A percentile compares a stretch with the other conserved stretches of the same genome.
These are phyloP conservation scores for Hydropotes inermis DNA, from an alignment of 2,113 vertebrate genomes.

Conservation along the genomic window DNA sequence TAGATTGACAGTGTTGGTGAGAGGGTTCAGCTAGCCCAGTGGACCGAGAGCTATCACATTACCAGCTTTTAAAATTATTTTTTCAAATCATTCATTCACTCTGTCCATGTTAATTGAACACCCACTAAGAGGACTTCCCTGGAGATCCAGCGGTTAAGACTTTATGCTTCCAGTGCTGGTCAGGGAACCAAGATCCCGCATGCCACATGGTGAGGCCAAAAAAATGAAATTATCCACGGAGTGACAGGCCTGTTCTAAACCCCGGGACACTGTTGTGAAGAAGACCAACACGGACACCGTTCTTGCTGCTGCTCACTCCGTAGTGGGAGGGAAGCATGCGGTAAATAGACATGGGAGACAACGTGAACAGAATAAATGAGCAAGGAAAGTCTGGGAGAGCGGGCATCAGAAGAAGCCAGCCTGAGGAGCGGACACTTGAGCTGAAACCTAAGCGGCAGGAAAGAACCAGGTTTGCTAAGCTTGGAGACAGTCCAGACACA, in stretches of 20 bases:
- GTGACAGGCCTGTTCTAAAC: neutral
- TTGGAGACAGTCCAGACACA: neutral
- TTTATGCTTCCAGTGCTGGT: neutral
- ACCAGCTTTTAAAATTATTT: neutral
- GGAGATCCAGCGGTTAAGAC: neutral
- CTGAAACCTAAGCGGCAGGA: neutral
- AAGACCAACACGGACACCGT: rapidly evolving
- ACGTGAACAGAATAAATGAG: neutral
- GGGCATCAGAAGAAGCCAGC: neutral
- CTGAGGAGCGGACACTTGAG: neutral
- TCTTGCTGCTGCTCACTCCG: rapidly evolving
- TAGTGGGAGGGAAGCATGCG: neutral
- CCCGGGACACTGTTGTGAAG: neutral
- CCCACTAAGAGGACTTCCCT: neutral
- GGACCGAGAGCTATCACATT: neutral
- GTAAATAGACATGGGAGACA: too few species aligned
- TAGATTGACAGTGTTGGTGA: neutral
- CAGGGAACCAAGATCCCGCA: neutral
- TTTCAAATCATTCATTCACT: neutral
- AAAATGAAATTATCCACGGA: rapidly evolving
- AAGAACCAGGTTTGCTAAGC: neutral
- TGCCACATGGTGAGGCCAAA: neutral
- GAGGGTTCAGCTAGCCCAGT: neutral
- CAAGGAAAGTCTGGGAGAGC: rapidly evolving
- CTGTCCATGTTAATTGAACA: neutral